Base-by-base conservation (phyloP, 2,797 vertebrate species). In the Bufotes viridis region DNA sequence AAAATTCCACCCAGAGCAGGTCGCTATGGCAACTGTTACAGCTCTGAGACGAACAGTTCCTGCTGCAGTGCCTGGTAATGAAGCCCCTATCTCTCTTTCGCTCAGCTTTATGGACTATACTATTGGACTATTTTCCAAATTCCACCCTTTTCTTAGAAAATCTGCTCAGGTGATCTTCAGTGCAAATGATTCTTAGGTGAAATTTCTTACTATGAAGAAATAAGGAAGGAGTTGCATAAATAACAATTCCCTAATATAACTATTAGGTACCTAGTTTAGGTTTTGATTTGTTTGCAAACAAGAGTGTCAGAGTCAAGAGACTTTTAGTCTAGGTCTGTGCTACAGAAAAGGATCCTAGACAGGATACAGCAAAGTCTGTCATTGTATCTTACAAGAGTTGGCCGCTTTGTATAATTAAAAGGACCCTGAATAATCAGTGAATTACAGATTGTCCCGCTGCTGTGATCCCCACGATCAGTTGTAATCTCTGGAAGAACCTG, bases 41-140 rank as follows among this genome's bases (percentile, higher is more conserved):
- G 96, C 98, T 90, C 96, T 99, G 74, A 95, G 96, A 80, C 97
- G 98, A 79, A 98, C 97, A 0, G 98, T 99, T 61, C 98, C 98
- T 0, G 96, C 97, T 20, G 94, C 98, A 8, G 98, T 99, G 6
- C 98, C 98, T 0, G 98, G 98, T 99, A 91, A 94, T 90, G 49
- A 63, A 53, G 79, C 79, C 78, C 72, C 79, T 81, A 22, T 22
- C 57, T 49, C 29, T 65, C 29, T 49, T 15, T 42, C 1, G 14
- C 67, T 69, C 7, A 65, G 63, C 34, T 74, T 13, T 10, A 5
- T 20, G 22, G 63, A 1, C 1, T 10, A 18, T n/a, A 76, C 49
- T 76, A 0, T n/a, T 2, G 10, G 49, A 53, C 70, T 74, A 10
- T 18, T 49, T 42, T 74, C 70, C 70, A 42, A 53, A 17, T 24